Base-by-base conservation (phyloP, 2,888 invertebrate species). In the Athrips mouffetella region DNA sequence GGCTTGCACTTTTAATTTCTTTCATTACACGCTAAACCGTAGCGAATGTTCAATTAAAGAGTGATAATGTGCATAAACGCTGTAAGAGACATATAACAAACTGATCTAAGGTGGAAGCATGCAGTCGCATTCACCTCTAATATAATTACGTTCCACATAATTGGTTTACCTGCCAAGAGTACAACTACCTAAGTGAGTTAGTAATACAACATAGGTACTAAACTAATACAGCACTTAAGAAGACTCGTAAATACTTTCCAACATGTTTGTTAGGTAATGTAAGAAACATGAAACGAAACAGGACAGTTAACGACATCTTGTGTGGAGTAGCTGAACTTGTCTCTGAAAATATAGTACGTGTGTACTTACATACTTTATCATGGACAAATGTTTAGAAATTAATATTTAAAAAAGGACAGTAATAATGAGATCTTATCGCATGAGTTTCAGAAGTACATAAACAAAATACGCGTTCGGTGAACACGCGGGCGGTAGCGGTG, bases 91-190 rank as follows among this genome's bases (percentile, higher is more conserved):
- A 45, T 52, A 45, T 45, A 51, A 51, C 48, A 16, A 48, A 53
- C 52, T 56, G 51, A 54, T 59, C 58, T 60, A 56, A 31, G 62
- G 57, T 52, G 49, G 53, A 58, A 20, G n/a, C 5, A n/a, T n/a
- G 21, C 55, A 56, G 57, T 56, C 62, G 58, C 56, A 61, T 55
- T 60, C 56, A 60, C 57, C 51, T 52, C 71, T 82, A 81, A 83
- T 76, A 66, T 70, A 70, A 81, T 84, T 81, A 81, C 58, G 62
- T 63, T 59, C 47, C 53, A 62, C 57, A 53, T 79, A 52, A 80
- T 78, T 76, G 78, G 80, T 73, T 80, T 80, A 80, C 62, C 58
- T 55, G 57, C 62, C 58, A 53, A 54, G 60, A 55, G 48, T 51
- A 42, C 8, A 27, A 27, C 40, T 40, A 7, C n/a, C n/a, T n/a